Evolutionary conservation across 2,888 invertebrate species (phyloP), one percentile per base, ranked within the genome.

Genomic region (Baccha elongata): DNA sequence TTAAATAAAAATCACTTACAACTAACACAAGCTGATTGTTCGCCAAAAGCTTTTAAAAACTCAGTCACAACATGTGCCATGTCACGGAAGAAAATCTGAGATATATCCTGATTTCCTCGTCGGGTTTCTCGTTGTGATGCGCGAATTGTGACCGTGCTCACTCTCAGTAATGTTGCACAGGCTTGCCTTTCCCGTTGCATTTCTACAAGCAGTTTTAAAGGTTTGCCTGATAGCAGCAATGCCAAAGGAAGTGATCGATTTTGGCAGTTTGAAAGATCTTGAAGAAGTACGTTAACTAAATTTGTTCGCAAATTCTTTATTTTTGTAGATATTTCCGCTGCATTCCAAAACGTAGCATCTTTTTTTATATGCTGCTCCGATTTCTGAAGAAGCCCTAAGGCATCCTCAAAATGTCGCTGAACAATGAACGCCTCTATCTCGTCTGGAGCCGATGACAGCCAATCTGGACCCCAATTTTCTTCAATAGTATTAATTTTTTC

Each of bases 361-460:
- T 87, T 85, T 62, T 89, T 84, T 23, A 94, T 88, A 87, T 92
- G 94, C 5, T 92, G 91, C 80, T 92, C 92, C 0, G 93, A 92
- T 87, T 94, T 94, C 85, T 95, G 95, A 85, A 98, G 93, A 11
- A 98, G 91, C 84, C 94, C 93, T 85, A 97, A 95, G 1, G 98
- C 98, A 88, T 96, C 97, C 89, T 98, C 97, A 88, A 99, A 99
- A 90, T 98, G 97, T 86, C 99, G 93, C 91, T 99, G 98, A 0
- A 98, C 99, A 85, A 99, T 96, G 86, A 95, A 94, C 11, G 98
- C 98, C 92, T 99, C 98, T 67, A 99, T 92, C 90, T 99, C 98
- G 89, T 99, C 99, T 0, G 97, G 95, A 3, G 97, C 94, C 90
- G 98, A 98, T 71, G 94, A 91, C 67, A 99, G 91, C 98, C 98